A percentile compares a stretch with the other conserved stretches of the same genome.
Conservation (phyloP, 2,797 vertebrate genomes). For the Leptatherina wallacei region DNA sequence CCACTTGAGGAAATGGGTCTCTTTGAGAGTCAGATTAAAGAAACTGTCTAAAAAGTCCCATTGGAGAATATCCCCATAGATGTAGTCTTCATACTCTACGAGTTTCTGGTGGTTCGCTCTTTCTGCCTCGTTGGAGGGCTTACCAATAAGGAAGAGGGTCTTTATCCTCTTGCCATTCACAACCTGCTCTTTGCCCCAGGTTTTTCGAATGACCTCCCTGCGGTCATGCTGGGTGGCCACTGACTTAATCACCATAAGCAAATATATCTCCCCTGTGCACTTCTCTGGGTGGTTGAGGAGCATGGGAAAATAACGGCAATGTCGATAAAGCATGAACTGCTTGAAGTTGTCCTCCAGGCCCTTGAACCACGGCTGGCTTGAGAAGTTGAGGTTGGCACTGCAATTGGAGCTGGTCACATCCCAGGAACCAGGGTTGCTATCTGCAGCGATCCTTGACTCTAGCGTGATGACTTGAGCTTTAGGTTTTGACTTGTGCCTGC, state of each 20-base stretch:
- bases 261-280: conserved; percentile 82
- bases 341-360: conserved; percentile 88
- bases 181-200: conserved; percentile 91
- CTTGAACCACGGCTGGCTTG: conserved; percentile 86
- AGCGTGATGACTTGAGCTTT: conserved; percentile 1
- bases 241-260: conserved; percentile 94
- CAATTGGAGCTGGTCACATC: conserved; percentile 90
- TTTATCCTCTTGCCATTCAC: conserved; percentile 83
- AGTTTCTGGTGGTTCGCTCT: conserved; percentile 93
- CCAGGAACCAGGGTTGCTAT: conserved; percentile 76
- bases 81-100: conserved; percentile 91
- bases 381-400: conserved; percentile 87
- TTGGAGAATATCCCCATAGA: conserved; percentile 93
- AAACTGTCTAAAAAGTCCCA: conserved; percentile 97
- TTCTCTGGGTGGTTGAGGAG: conserved; percentile 92
- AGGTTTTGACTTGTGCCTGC: neutral
- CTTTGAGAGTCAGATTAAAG: conserved; percentile 98
- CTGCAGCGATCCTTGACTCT: conserved; percentile 5
- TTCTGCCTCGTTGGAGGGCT: conserved; percentile 87
- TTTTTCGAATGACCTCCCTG: conserved; percentile 92
- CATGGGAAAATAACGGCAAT: conserved; percentile 95
- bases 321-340: conserved; percentile 92
- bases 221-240: conserved; percentile 92
- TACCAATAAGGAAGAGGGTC: conserved; percentile 91
- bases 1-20: conserved; percentile 97